A percentile compares a stretch with the other conserved stretches of the same genome.
These are phyloP conservation scores for Philereme transversata DNA, from an alignment of 2,888 invertebrate species.

Conservation along the genomic window DNA sequence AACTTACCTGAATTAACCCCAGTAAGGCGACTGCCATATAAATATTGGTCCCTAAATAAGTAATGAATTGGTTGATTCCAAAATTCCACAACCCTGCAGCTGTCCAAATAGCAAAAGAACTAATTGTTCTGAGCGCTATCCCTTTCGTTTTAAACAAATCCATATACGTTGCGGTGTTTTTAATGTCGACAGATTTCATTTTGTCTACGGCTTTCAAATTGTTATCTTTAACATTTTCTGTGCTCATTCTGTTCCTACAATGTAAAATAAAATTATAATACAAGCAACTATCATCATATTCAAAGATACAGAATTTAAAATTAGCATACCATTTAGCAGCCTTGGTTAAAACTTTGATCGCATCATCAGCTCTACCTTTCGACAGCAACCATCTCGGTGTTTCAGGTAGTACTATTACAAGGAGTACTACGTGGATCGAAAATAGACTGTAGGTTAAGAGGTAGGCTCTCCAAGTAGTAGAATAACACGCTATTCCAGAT, in stretches of 20 bases:
- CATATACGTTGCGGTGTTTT: constrained; percentile 41
- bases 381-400: constrained; percentile 63
- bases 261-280: too few relatives aligned
- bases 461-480: constrained; percentile 55
- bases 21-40: constrained; percentile 51
- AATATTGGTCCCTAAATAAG: constrained; percentile 47
- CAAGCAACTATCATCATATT: background rate
- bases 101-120: constrained; percentile 45
- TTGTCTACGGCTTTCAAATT: constrained; percentile 45
- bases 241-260: constrained; percentile 52
- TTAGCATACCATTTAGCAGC: constrained; percentile 53
- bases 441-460: constrained; percentile 45
- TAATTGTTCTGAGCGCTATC: constrained; percentile 42
- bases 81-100: constrained; percentile 51
- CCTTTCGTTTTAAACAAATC: constrained; percentile 53
- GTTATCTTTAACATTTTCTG: constrained; percentile 48
- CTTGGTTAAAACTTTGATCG: constrained; percentile 46
- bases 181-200: constrained; percentile 36
- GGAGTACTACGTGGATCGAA: constrained; percentile 45
- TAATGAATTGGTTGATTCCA: constrained; percentile 60
- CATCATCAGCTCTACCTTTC: constrained; percentile 50
- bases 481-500: constrained; percentile 55
- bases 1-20: constrained; percentile 52
- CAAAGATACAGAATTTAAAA: too few relatives aligned
- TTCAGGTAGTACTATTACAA: constrained; percentile 53